These are phyloP conservation scores for Seriola quinqueradiata DNA, from an alignment of 2,113 vertebrate species.

Conservation along the genomic window DNA sequence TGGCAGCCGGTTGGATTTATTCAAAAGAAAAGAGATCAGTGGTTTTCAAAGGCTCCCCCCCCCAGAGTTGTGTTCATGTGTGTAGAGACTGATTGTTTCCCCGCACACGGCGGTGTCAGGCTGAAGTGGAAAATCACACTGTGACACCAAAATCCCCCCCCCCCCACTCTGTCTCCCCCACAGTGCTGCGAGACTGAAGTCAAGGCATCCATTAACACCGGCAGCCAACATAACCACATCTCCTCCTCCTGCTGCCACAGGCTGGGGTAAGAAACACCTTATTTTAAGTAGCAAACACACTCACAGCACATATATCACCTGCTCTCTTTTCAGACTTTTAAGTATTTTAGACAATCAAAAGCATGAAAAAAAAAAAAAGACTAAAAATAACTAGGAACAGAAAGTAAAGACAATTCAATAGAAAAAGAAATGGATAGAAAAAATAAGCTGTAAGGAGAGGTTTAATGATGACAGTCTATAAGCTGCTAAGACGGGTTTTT, in stretches of 20 bases:
- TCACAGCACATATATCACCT: not conserved
- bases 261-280: slow-evolving; percentile 87
- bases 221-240: slow-evolving; percentile 89
- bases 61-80: slow-evolving; percentile 26
- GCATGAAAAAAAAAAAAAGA: not conserved
- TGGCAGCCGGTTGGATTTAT: slow-evolving; percentile 5
- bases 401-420: not conserved
- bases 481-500: not conserved
- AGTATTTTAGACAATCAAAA: not conserved
- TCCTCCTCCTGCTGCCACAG: slow-evolving; percentile 89
- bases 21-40: slow-evolving; percentile 29
- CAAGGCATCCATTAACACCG: slow-evolving; percentile 89
- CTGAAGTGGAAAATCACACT: slow-evolving; percentile 25
- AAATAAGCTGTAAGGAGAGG: not conserved
- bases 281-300: not conserved
- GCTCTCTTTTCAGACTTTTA: not conserved
- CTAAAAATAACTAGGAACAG: not conserved
- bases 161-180: slow-evolving; percentile 42
- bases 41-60: slow-evolving; percentile 32
- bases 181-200: slow-evolving; percentile 89
- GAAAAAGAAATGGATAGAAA: not conserved
- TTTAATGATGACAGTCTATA: not conserved
- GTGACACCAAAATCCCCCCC: slow-evolving; percentile 30
- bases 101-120: not conserved
- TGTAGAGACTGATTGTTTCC: slow-evolving; percentile 42